Evolutionary conservation across 1,140 invertebrate species (phyloP).

Genomic region (Drosophila guanche): DNA sequence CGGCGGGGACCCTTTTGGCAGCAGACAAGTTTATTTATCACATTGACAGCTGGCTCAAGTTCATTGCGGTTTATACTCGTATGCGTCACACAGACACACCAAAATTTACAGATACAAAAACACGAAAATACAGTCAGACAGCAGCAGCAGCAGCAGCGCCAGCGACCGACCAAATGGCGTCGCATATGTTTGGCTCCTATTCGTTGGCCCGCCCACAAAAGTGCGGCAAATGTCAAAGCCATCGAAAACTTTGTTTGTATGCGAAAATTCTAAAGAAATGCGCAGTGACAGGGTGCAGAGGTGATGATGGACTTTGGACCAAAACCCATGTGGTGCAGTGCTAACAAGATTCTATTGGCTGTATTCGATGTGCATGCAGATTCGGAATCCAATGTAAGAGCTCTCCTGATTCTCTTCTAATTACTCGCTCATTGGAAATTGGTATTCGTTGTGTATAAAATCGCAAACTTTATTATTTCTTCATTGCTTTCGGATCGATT

Average conservation of each 20-base stretch:
- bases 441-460: neutral
- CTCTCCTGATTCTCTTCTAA: no score
- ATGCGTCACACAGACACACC: slow-evolving; percentile 39
- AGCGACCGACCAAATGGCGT: slow-evolving; percentile 46
- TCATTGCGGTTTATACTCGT: slow-evolving; percentile 57
- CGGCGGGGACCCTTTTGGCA: slow-evolving; percentile 18
- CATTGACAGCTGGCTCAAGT: slow-evolving; percentile 76
- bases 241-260: no score
- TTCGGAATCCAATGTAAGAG: no score
- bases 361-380: no score
- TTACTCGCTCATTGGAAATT: no score
- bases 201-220: slow-evolving; percentile 4
- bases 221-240: slow-evolving; percentile 2
- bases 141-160: neutral
- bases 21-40: slow-evolving; percentile 73
- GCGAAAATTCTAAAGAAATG: no score
- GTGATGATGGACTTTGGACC: no score
- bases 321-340: no score
- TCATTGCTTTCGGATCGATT: neutral
- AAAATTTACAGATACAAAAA: neutral
- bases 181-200: slow-evolving; percentile 46
- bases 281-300: no score
- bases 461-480: no score
- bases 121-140: neutral
- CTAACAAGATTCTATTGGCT: no score